These are phyloP conservation scores for Drymodes brunneopygia DNA, from an alignment of 2,113 vertebrate genomes.

Conservation along the genomic window DNA sequence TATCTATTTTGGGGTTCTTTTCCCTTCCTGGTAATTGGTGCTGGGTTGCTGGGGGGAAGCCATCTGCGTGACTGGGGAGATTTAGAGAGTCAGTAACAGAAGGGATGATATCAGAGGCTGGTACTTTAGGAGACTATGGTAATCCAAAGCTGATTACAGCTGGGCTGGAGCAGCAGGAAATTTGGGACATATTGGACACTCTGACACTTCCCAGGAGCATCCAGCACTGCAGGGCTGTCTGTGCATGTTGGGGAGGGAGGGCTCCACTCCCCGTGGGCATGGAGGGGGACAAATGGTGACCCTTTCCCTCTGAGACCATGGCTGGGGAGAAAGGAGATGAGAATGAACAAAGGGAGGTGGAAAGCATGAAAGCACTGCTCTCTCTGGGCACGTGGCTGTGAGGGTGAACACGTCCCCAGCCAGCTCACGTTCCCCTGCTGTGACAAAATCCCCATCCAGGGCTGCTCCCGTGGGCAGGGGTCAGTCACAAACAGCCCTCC, in stretches of 20 bases:
- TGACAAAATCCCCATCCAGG: not conserved
- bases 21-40: not conserved
- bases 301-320: not conserved
- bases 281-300: not conserved
- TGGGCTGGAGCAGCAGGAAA: not conserved
- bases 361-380: not conserved
- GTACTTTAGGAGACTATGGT: not conserved
- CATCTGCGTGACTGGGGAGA: not conserved
- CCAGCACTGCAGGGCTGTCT: rapidly evolving
- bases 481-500: not conserved
- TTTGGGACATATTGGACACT: not conserved
- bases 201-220: not conserved
- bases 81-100: not conserved
- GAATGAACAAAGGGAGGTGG: not conserved
- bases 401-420: not conserved
- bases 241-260: rapidly evolving
- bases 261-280: not conserved
- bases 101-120: not conserved
- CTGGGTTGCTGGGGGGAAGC: not conserved
- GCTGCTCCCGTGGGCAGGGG: not conserved
- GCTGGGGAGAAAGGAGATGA: not conserved
- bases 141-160: constrained; percentile 46
- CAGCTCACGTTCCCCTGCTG: not conserved
- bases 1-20: not conserved
- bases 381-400: rapidly evolving